These are phyloP conservation scores for Atherinosoma microstoma DNA, from an alignment of 2,797 vertebrate genomes.

Conservation along the genomic window DNA sequence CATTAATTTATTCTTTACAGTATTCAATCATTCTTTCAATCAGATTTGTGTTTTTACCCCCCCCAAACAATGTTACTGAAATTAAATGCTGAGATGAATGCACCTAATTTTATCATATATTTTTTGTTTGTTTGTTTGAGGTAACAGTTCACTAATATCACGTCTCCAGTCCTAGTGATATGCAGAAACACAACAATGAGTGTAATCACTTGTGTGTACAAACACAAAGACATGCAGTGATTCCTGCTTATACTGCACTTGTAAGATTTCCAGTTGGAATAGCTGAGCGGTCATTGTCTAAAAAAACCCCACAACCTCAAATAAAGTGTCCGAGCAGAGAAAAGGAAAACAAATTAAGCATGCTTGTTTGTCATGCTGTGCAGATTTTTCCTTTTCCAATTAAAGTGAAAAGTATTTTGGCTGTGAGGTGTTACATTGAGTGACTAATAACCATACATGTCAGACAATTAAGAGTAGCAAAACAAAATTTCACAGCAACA, in stretches of 20 bases:
- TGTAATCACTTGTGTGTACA: slow-evolving; percentile 19
- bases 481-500: slow-evolving; percentile 52
- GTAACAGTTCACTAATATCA: slow-evolving; percentile 23
- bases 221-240: slow-evolving; percentile 46
- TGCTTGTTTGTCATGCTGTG: slow-evolving; percentile 55
- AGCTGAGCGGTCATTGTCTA: slow-evolving; percentile 1
- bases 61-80: slow-evolving; percentile 29
- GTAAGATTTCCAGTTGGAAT: slow-evolving; percentile 19
- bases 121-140: not conserved
- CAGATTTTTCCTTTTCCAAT: slow-evolving; percentile 39
- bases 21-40: slow-evolving; percentile 41
- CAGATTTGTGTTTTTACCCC: slow-evolving; percentile 28
- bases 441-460: slow-evolving; percentile 34
- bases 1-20: slow-evolving; percentile 73
- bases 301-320: not conserved
- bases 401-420: slow-evolving; percentile 39
- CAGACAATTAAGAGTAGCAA: slow-evolving; percentile 34
- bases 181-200: slow-evolving; percentile 40
- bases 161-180: slow-evolving; percentile 30
- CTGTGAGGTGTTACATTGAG: slow-evolving; percentile 47
- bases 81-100: slow-evolving; percentile 44
- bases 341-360: slow-evolving; percentile 37
- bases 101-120: slow-evolving; percentile 15
- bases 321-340: slow-evolving; percentile 8
- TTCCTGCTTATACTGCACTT: slow-evolving; percentile 27